Evolutionary conservation across 2,888 invertebrate species (phyloP), one percentile per base, ranked within the genome.

Genomic region (Microplitis manilae): DNA sequence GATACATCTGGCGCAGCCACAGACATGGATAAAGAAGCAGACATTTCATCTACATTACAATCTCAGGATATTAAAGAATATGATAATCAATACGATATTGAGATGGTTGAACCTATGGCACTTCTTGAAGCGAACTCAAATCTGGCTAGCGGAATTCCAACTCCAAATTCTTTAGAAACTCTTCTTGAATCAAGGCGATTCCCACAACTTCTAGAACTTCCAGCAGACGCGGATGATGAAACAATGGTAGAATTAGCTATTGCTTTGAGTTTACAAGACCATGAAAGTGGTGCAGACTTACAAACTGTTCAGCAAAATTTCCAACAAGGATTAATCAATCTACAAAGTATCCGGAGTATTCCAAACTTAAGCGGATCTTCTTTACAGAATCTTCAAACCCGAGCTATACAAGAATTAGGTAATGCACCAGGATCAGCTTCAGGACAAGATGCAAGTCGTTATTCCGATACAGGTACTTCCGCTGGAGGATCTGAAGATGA

Each of bases 181-280:
- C 82, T 91, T 5, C 90, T 90, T 30, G 91, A 90, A 7, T 86
- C 90, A 85, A 93, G 91, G 17, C 93, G 94, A 69, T 94, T 97
- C 82, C 96, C 96, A 72, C 96, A 95, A 0, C 90, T 97, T 39
- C 91, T 97, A 6, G 97, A 97, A 85, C 94, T 98, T 73, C 97
- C 97, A 13, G 95, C 96, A n/a, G 97, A 97, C 89, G 97, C 97
- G 0, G 98, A 98, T 87, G 98, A 98, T 89, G 98, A 98, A 90
- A 96, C 98, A 0, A 98, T 98, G 94, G 97, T 98, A 78, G 98
- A 98, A 90, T 92, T 98, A 81, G 98, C 98, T 1, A 98, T 98
- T 81, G 98, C 98, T 0, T 91, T 98, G 1, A 98, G 98, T 83
- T 92, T 98, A 40, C 97, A 98, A 87, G 95, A 96, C 83, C 95